These are phyloP conservation scores for Toxotes chatareus DNA, from an alignment of 2,113 vertebrate species.

Conservation along the genomic window DNA sequence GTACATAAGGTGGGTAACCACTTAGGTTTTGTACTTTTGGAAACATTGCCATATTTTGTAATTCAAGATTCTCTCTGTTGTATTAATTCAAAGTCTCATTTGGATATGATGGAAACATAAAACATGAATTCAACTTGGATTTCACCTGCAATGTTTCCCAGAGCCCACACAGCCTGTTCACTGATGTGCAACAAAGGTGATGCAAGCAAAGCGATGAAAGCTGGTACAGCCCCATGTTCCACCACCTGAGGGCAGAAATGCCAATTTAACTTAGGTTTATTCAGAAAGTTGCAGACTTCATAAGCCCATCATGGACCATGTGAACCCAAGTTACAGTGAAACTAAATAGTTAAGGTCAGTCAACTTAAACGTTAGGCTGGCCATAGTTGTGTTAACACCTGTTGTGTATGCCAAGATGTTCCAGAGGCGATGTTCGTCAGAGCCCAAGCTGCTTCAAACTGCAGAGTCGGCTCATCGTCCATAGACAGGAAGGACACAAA, in stretches of 20 bases:
- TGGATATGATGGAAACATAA: not conserved
- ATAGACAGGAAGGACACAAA: constrained; percentile 88
- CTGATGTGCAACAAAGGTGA: constrained; percentile 90
- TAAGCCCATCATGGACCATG: too few species aligned
- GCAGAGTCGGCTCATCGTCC: constrained; percentile 81
- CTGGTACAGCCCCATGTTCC: constrained; percentile 88
- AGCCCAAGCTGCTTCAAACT: constrained; percentile 95
- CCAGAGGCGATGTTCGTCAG: constrained; percentile 94
- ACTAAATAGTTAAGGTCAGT: not conserved
- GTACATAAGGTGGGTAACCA: not conserved
- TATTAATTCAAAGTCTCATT: not conserved
- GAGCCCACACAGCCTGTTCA: constrained; percentile 93
- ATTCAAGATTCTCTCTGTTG: not conserved
- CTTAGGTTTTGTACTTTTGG: not conserved
- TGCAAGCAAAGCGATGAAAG: constrained; percentile 87
- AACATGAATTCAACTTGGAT: not conserved
- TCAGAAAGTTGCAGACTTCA: not conserved
- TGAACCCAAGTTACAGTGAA: not conserved
- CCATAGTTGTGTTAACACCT: constrained; percentile 73
- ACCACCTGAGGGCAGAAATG: constrained; percentile 82
- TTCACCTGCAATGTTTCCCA: constrained; percentile 94
- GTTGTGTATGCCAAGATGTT: constrained; percentile 88
- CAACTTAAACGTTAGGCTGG: too few species aligned
- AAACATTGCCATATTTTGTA: not conserved
- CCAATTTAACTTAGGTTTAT: not conserved